Evolutionary conservation across 2,113 vertebrate genomes (phyloP), one percentile per base, ranked within the genome.

Genomic region (Nymphicus hollandicus): DNA sequence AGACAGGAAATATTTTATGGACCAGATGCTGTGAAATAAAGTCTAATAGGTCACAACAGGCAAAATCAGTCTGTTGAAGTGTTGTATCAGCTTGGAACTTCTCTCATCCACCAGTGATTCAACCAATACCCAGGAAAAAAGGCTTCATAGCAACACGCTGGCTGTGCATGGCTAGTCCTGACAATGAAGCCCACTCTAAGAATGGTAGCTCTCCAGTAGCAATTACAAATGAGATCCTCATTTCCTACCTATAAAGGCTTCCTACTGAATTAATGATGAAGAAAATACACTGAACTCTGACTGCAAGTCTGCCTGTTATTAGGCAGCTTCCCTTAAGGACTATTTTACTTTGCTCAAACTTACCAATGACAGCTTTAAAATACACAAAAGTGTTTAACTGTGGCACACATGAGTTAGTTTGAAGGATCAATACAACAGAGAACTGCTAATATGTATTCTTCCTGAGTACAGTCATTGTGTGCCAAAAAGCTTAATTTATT

Each of bases 291-390:
- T 91, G 56, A 93, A 78, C 65, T 89, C 81, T 82, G 39, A 60
- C 73, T 93, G 52, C 49, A 70, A 86, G 64, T 46, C 69, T 78
- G n/a, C 23, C 35, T 76, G 29, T 79, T 93, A 74, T 70, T 95
- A 93, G 60, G 33, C 50, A 84, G 35, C 46, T 91, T 89, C 86
- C 93, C 73, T 95, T 84, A 91, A 89, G 66, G 61, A 64, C 73
- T 72, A n/a, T 61, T 85, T 20, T 82, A 82, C 91, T 92, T 85
- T 53, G 10, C 53, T 95, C 81, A 94, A 91, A 95, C 39, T 91
- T 93, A 87, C 39, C 93, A 92, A 92, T 81, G 61, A 46, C 65
- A 84, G 24, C 47, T 93, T 93, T 87, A 93, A 96, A 95, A 95
- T 81, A 91, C 65, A 91, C 43, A 68, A 6, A 93, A 92, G 27